Evolutionary conservation across 2,113 vertebrate genomes (phyloP), one percentile per base, ranked within the genome.

Genomic region (Entelurus aequoreus): DNA sequence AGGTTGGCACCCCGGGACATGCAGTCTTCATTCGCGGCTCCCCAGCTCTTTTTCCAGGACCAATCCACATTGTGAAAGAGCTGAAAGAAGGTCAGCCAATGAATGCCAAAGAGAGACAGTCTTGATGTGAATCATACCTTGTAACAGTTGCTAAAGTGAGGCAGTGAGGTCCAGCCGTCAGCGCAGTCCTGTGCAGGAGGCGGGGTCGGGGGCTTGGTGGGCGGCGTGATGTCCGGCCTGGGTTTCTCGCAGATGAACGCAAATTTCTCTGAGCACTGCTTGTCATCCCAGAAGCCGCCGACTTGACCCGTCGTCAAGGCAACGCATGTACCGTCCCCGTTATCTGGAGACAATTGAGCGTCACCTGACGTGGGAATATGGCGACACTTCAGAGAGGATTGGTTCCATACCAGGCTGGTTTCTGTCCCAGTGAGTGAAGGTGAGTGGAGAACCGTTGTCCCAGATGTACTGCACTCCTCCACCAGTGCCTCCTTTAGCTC

Each of bases 281-380:
- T 79, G 72, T 89, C 89, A 36, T 87, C 79, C 91, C 91, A 92
- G 80, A 92, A 91, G 40, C 90, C 90, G 1, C 90, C 79, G 3
- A 81, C 49, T 21, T 60, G 62, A 10, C 80, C 85, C 1, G 91
- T 66, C 1, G 88, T 85, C 91, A 92, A 91, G 2, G 88, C 76
- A 8, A 92, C 89, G 19, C 91, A 92, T 2, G 81, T 80, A 0
- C 90, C 91, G 5, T 83, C 84, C 1, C 64, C 72, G 13, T 42
- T 84, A 54, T 92, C 91, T 92, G 8, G 4, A 65, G 8, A 59
- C n/a, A 35, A n/a, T 35, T 35, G 8, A n/a, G 12, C 28, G 12
- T 36, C 58, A 28, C 13, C 6, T 28, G 12, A 60, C 5, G 4
- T 48, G 44, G 12, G 4, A 8, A 4, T 46, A 11, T 44, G 14